Evolutionary conservation across 53 echinoderm and acorn worm species (phyloP).

Genomic region (Mesocentrotus franciscanus): DNA sequence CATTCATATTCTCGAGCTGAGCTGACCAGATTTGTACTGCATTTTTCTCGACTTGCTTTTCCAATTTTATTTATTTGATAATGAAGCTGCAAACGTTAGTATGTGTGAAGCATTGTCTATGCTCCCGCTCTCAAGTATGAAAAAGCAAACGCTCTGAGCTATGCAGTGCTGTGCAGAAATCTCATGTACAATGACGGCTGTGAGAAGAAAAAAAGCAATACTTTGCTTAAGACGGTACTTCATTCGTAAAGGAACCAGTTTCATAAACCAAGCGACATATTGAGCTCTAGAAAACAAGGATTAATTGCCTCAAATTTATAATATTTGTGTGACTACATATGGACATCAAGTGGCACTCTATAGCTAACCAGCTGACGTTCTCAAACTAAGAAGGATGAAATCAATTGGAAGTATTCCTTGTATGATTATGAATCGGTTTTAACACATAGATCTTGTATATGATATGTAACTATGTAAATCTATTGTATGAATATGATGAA

Average conservation of each 20-base stretch:
- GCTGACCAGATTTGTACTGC: constrained; percentile 9
- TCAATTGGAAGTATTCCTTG: not conserved
- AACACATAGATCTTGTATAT: not conserved
- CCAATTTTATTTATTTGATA: not conserved
- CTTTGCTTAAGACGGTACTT: not conserved
- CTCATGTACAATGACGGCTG: not conserved
- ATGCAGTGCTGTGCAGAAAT: not conserved
- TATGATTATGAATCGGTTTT: not conserved
- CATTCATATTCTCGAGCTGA: not conserved
- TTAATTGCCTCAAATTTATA: not conserved
- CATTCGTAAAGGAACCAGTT: not conserved
- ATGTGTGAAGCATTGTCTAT: not conserved
- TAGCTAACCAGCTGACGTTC: not conserved
- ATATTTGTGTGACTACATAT: not conserved
- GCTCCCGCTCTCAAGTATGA: not conserved
- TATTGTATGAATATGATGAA: constrained; percentile 15
- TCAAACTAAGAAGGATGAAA: not conserved
- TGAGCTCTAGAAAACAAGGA: not conserved
- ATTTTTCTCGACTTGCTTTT: not conserved
- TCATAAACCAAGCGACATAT: not conserved
- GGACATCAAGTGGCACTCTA: not conserved
- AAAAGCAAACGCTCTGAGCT: not conserved
- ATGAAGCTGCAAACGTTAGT: constrained; percentile 10
- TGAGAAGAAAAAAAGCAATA: not conserved
- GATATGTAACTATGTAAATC: constrained; percentile 45